Evolutionary conservation across 2,113 vertebrate species (phyloP), one percentile per base, ranked within the genome.

Genomic region (Amphilophus citrinellus): DNA sequence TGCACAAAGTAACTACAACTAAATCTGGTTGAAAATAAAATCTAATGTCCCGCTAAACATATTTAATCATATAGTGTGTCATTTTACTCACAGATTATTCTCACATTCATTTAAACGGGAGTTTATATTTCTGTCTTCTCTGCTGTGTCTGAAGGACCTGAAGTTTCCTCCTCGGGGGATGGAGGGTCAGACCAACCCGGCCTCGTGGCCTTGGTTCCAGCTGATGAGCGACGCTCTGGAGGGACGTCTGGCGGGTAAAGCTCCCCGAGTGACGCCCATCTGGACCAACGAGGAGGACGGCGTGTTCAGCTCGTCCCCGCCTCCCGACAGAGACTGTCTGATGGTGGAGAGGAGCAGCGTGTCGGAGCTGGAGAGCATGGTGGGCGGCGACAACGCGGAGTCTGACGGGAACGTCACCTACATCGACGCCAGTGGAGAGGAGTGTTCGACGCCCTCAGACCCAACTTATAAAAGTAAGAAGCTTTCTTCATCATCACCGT

Each of bases 171-270:
- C 94, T 0, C 91, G 89, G 39, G 94, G 93, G 18, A 94, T 94
- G 93, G 94, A 95, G 90, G 84, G 20, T 18, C 94, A 94, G 82
- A 92, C 77, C 2, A 94, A 86, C 87, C 91, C 94, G 1, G 93
- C 95, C 63, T 94, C 94, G n/a, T 96, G 96, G 96, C 95, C 93
- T 47, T 96, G 95, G 95, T 96, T 94, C 84, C 93, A 95, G 87
- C 93, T 96, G 47, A 95, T 96, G 95, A 93, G 91, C 1, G 94
- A 96, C 10, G 95, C 95, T 10, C 88, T 96, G 47, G 94, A 95
- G 83, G 94, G 95, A 1, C 91, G 95, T 1, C 88, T 96, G 56
- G 71, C 42, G 2, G 94, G 90, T 1, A 93, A 91, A 61, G 94
- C 94, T 32, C 75, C 93, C 32, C 39, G 82, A 11, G 91, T 95